Conservation (phyloP, 1,140 invertebrate species). For the Rhopalosiphum maidis region DNA sequence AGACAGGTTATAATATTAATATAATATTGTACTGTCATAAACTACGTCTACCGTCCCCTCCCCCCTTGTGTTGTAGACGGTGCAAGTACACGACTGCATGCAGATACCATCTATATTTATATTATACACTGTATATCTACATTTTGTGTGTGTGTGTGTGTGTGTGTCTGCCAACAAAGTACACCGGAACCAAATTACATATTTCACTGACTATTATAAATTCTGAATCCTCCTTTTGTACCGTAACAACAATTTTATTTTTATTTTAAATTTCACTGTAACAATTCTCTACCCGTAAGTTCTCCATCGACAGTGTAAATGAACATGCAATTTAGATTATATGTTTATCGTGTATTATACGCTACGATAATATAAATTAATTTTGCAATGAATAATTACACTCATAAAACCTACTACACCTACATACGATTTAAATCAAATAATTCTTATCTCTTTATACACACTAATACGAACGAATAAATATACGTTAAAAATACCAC, state of each 20-base stretch:
- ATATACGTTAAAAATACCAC: not conserved
- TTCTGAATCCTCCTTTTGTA: not conserved
- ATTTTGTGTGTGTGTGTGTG: not conserved
- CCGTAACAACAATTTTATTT: not conserved
- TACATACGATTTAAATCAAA: no score
- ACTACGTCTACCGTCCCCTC: not conserved
- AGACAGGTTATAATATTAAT: not conserved
- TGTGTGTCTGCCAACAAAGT: not conserved
- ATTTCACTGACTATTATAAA: not conserved
- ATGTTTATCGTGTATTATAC: not conserved
- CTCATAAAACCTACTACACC: no score
- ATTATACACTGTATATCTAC: not conserved
- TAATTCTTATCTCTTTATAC: not conserved
- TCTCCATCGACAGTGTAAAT: not conserved
- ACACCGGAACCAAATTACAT: constrained; percentile 36
- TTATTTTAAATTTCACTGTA: not conserved
- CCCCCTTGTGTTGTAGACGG: not conserved
- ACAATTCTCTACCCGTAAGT: not conserved
- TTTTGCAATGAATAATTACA: not conserved
- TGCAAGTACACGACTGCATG: not conserved
- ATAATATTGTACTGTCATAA: constrained; percentile 13
- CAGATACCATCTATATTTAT: constrained; percentile 9
- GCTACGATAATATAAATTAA: not conserved
- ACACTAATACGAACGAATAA: not conserved
- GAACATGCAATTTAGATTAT: not conserved